These are phyloP conservation scores for Callosobruchus maculatus DNA, from an alignment of 2,888 invertebrate genomes.

Conservation along the genomic window DNA sequence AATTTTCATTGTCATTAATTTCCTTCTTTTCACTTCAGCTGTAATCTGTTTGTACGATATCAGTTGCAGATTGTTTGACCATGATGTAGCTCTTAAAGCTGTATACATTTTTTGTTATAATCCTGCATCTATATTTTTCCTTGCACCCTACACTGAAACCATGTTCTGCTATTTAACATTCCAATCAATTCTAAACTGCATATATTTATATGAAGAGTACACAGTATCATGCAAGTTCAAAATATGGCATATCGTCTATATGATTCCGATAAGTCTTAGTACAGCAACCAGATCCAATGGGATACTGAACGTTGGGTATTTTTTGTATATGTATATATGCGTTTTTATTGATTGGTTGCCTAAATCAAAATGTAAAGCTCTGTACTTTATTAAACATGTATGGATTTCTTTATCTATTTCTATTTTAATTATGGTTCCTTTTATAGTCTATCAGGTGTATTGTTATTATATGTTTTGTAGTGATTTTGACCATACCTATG, in stretches of 20 bases:
- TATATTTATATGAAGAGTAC: slow-evolving; percentile 40
- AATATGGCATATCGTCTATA: slow-evolving; percentile 19
- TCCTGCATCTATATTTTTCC: slow-evolving; percentile 94
- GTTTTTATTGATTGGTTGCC: slow-evolving; percentile 27
- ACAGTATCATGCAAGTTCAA: background rate
- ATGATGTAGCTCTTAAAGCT: slow-evolving; percentile 71
- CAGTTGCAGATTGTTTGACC: slow-evolving; percentile 63
- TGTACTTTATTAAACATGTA: slow-evolving; percentile 18
- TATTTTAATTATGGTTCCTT: slow-evolving; percentile 59
- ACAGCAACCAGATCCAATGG: slow-evolving; percentile 80
- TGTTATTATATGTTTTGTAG: slow-evolving; percentile 69
- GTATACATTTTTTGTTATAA: slow-evolving; percentile 84
- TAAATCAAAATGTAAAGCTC: slow-evolving; percentile 11
- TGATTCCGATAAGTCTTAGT: slow-evolving; percentile 62
- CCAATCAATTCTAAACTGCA: slow-evolving; percentile 68
- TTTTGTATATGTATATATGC: slow-evolving; percentile 59
- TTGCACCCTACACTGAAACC: slow-evolving; percentile 89
- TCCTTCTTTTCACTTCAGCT: slow-evolving; percentile 67
- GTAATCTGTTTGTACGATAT: slow-evolving; percentile 69
- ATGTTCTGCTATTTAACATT: slow-evolving; percentile 80
- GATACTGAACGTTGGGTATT: slow-evolving; percentile 73
- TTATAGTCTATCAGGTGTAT: slow-evolving; percentile 63
- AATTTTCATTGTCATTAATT: slow-evolving; percentile 68
- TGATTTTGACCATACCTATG: slow-evolving; percentile 54
- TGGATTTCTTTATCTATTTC: slow-evolving; percentile 28